These are phyloP conservation scores for Aphyosemion australe DNA, from an alignment of 2,113 vertebrate species.

Conservation along the genomic window DNA sequence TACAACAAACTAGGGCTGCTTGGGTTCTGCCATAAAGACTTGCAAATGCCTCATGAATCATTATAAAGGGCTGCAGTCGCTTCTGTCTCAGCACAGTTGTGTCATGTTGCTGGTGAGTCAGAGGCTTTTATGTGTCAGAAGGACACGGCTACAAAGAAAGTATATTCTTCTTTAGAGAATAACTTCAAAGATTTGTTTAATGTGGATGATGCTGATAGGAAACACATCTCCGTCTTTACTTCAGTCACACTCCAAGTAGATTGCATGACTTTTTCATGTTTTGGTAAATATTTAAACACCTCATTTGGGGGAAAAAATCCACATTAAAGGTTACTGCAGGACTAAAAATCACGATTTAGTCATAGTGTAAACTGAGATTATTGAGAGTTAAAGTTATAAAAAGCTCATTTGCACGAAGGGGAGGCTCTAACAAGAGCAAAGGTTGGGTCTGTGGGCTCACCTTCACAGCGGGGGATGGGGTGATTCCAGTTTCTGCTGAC, in stretches of 20 bases:
- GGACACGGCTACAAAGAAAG: slow-evolving; percentile 9
- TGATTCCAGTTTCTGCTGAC: slow-evolving; percentile 97
- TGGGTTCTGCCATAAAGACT: slow-evolving; percentile 49
- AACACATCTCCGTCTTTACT: slow-evolving; percentile 7
- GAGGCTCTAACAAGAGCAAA: no score
- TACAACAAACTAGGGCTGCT: slow-evolving; percentile 34
- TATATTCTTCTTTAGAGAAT: slow-evolving; percentile 22
- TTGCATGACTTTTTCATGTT: slow-evolving; percentile 5
- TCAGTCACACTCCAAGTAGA: not conserved
- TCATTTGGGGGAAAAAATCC: not conserved
- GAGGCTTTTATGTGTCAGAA: slow-evolving; percentile 33
- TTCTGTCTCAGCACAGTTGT: slow-evolving; percentile 43
- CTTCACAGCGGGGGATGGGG: slow-evolving; percentile 94
- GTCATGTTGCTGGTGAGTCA: slow-evolving; percentile 25
- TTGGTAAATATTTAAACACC: slow-evolving; percentile 12
- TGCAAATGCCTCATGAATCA: slow-evolving; percentile 52
- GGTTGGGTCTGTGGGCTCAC: slow-evolving; percentile 71
- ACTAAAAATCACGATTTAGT: slow-evolving; percentile 4
- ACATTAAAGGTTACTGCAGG: not conserved
- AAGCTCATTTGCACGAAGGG: no score
- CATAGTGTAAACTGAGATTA: not conserved
- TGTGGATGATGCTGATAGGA: not conserved
- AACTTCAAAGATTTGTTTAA: slow-evolving; percentile 25
- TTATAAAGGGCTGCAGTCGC: slow-evolving; percentile 40
- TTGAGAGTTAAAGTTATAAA: not conserved